Evolutionary conservation across 2,797 vertebrate species (phyloP), one percentile per base, ranked within the genome.

Genomic region (Tarsius wallacei): DNA sequence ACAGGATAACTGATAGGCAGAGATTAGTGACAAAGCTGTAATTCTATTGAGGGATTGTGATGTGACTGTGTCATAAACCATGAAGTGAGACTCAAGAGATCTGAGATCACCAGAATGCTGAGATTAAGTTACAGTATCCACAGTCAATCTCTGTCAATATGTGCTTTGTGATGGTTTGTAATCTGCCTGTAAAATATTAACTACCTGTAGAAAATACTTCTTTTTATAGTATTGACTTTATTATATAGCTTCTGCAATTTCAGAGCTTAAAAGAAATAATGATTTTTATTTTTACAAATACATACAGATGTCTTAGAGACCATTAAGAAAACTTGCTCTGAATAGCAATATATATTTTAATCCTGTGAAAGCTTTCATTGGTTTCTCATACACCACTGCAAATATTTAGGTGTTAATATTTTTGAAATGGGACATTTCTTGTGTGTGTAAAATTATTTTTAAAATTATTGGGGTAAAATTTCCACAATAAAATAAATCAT

Each of bases 21-120:
- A 98, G 98, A 98, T 98, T 97, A 98, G 98, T 98, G 98, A 98
- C 95, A 97, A 98, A 98, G 97, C 96, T 97, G 94, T 97, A 98
- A 98, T 98, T 98, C 97, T 97, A 88, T 96, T 98, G 98, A 98
- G 98, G 97, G 96, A 98, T 98, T 98, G 98, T 96, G 97, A 97
- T 98, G 94, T 97, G 91, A 97, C 97, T 96, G 87, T 95, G 97
- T 96, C 97, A 96, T 98, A 98, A 97, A 98, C 94, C 91, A 86
- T 87, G 93, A 93, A 97, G 97, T 82, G 97, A 98, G 98, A 97
- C 98, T 98, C 98, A 14, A 97, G 99, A 98, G 98, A 97, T 97
- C 98, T 98, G 97, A 98, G 97, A 98, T 98, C 97, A 89, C 55
- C 9, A 2, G 90, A 94, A 80, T 85, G 96, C 89, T 91, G 91